Evolutionary conservation across 1,140 invertebrate genomes (phyloP).

Genomic region (Fopius arisanus): DNA sequence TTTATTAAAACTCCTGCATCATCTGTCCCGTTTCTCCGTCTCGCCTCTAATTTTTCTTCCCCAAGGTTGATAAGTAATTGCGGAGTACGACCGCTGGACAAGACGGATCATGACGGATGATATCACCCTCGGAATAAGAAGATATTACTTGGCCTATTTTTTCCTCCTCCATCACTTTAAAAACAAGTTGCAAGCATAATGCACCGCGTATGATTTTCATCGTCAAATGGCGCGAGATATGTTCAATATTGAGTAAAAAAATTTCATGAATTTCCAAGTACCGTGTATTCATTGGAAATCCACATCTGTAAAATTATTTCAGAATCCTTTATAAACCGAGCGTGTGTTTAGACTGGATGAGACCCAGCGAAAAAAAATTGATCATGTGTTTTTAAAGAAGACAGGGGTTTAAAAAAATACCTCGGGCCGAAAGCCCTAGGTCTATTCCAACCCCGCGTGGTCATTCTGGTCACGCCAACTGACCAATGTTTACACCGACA

Average conservation of each 20-base stretch:
- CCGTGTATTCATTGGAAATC: background rate
- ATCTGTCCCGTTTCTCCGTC: background rate
- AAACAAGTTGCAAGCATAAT: background rate
- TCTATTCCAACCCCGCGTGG: background rate
- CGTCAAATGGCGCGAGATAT: too few relatives aligned
- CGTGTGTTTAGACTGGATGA: background rate
- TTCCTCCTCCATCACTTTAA: background rate
- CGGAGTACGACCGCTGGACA: slow-evolving; percentile 36
- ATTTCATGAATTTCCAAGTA: background rate
- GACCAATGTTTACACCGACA: background rate
- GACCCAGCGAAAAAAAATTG: background rate
- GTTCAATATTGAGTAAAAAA: background rate
- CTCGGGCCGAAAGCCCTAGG: background rate
- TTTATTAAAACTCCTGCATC: slow-evolving; percentile 31
- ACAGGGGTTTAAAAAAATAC: background rate
- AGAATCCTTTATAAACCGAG: background rate
- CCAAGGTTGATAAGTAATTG: slow-evolving; percentile 33
- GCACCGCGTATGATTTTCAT: background rate
- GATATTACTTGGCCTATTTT: background rate
- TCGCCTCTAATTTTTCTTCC: slow-evolving; percentile 28
- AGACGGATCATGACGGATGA: slow-evolving; percentile 50
- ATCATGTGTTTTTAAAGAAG: background rate
- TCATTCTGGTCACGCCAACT: background rate
- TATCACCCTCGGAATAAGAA: slow-evolving; percentile 14
- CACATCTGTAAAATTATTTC: background rate